These are phyloP conservation scores for Cancer borealis DNA, from an alignment of 2,888 invertebrate species.

Conservation along the genomic window DNA sequence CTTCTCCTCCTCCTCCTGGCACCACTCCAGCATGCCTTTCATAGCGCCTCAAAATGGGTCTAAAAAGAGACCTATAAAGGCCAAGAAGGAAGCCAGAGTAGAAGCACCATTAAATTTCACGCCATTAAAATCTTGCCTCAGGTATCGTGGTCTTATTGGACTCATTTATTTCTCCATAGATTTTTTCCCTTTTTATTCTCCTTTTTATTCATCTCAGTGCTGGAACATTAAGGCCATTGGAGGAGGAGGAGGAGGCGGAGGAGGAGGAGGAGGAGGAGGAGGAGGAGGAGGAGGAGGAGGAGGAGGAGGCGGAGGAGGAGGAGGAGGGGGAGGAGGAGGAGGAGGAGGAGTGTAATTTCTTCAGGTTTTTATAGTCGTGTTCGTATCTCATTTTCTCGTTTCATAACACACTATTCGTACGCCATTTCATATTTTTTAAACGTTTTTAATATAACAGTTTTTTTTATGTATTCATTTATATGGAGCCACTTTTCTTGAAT, in stretches of 20 bases:
- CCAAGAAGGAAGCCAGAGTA: background rate
- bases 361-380: background rate
- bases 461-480: background rate
- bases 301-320: background rate
- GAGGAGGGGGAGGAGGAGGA: background rate
- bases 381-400: background rate
- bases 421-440: background rate
- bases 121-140: slow-evolving; percentile 37
- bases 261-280: background rate
- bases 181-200: background rate
- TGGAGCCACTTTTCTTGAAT: no score
- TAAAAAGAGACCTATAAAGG: background rate
- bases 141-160: slow-evolving; percentile 33
- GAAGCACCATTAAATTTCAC: slow-evolving; percentile 40
- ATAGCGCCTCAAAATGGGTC: slow-evolving; percentile 29
- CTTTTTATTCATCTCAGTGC: background rate
- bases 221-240: background rate
- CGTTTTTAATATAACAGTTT: background rate
- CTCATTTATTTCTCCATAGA: slow-evolving; percentile 20
- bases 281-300: background rate
- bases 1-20: background rate
- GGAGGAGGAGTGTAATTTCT: background rate
- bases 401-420: background rate
- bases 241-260: slow-evolving; percentile 10
- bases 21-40: slow-evolving; percentile 9